phyloP scores from a whole-genome alignment of 2,113 vertebrate genomes.

The Etheostoma cragini region DNA sequence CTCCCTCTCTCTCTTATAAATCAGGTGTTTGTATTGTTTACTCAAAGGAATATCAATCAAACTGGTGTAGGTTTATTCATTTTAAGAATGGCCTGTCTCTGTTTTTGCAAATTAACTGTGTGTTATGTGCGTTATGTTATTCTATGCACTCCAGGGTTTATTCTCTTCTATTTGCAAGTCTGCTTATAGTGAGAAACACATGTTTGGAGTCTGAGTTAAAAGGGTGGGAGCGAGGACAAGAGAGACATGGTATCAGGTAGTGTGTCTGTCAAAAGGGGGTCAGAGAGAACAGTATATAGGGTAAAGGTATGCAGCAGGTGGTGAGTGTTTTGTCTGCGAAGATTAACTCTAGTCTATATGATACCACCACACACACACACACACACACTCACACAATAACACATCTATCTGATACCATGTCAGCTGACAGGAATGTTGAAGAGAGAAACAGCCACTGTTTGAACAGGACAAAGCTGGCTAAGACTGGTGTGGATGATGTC shows the following conservation, averaged over 20 bases:
- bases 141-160: neutral
- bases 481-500: neutral
- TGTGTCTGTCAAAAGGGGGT: neutral
- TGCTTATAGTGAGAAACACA: neutral
- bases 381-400: slow-evolving; percentile 15
- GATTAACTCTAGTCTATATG: slow-evolving; percentile 48
- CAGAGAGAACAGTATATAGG: slow-evolving; percentile 13
- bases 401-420: slow-evolving; percentile 19
- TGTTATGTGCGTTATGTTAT: neutral
- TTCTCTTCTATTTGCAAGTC: neutral
- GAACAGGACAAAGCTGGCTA: slow-evolving; percentile 5
- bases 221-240: neutral
- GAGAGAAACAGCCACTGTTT: slow-evolving; percentile 15
- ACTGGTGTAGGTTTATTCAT: too few species aligned
- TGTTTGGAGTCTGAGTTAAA: neutral
- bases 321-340: slow-evolving; percentile 61
- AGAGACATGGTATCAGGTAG: neutral
- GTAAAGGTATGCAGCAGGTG: slow-evolving; percentile 51
- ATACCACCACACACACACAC: slow-evolving; percentile 38
- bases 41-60: too few species aligned
- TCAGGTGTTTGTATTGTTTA: too few species aligned
- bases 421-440: slow-evolving; percentile 32
- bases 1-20: too few species aligned
- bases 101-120: too few species aligned
- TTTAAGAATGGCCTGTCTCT: too few species aligned